A percentile compares a stretch with the other conserved stretches of the same genome.
Conservation (phyloP, 2,113 vertebrate species). For the Xenopus borealis region DNA sequence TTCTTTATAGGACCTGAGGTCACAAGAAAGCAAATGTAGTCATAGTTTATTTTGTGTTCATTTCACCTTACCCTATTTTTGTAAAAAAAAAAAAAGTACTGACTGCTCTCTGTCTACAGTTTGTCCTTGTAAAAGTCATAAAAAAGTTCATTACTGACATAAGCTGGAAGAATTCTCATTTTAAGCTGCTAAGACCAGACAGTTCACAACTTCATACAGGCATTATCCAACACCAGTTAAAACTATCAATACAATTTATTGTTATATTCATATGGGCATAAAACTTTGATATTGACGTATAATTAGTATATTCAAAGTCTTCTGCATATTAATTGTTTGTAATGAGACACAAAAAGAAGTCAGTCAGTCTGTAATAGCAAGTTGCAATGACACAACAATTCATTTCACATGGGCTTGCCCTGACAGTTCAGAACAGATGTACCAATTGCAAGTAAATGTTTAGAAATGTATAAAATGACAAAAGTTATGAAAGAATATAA, state of each 20-base stretch:
- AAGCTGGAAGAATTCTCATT: neutral
- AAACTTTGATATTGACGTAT: constrained; percentile 47
- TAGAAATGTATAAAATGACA: constrained; percentile 2
- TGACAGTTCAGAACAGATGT: constrained; percentile 39
- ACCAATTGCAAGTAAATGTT: constrained; percentile 29
- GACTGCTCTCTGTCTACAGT: too few relatives aligned
- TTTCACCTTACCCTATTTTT: too few relatives aligned
- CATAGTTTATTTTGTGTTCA: too few relatives aligned
- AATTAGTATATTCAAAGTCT: constrained; percentile 51
- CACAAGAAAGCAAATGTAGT: too few relatives aligned
- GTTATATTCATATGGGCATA: constrained; percentile 49
- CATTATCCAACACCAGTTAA: neutral
- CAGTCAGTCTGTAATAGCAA: constrained; percentile 24
- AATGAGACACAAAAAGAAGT: constrained; percentile 25
- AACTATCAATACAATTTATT: constrained; percentile 46
- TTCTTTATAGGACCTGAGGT: too few relatives aligned
- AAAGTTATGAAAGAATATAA: constrained; percentile 4
- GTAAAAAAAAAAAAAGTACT: too few relatives aligned
- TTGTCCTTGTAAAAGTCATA: too few relatives aligned
- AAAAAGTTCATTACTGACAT: too few relatives aligned
- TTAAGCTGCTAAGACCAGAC: neutral
- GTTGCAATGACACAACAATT: constrained; percentile 37
- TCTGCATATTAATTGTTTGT: constrained; percentile 53
- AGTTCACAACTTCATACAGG: constrained; percentile 41
- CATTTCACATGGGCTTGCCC: constrained; percentile 30